Conservation (phyloP, 1,140 invertebrate genomes). For the Paracyclopina nana region DNA sequence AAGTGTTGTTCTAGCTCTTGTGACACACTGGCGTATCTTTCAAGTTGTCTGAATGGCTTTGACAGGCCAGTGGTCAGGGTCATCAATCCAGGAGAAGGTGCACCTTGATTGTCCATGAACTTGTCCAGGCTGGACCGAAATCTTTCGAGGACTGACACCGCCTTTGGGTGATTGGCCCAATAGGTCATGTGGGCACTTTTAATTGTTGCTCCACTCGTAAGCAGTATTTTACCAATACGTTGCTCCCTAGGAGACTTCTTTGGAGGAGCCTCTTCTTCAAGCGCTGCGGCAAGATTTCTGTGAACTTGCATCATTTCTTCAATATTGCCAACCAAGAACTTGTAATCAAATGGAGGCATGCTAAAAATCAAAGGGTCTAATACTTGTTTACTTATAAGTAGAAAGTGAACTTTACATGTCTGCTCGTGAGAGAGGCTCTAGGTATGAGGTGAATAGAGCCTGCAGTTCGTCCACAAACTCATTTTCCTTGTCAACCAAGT, state of each 20-base stretch:
- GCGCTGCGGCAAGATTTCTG: constrained; percentile 46
- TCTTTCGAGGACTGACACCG: constrained; percentile 72
- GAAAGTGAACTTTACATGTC: too few species aligned
- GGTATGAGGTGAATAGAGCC: neutral
- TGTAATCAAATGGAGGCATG: too few species aligned
- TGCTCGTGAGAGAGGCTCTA: constrained; percentile 9
- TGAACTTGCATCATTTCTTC: constrained; percentile 63
- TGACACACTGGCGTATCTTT: constrained; percentile 70
- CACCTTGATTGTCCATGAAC: constrained; percentile 37
- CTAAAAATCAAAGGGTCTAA: too few species aligned
- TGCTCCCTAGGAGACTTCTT: constrained; percentile 47
- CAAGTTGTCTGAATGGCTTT: constrained; percentile 77
- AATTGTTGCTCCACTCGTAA: constrained; percentile 61
- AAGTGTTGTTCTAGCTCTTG: constrained; percentile 88
- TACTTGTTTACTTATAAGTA: too few species aligned
- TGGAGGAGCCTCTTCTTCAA: constrained; percentile 56
- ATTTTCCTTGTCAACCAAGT: constrained; percentile 15
- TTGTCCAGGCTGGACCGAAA: constrained; percentile 37
- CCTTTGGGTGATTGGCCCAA: constrained; percentile 74
- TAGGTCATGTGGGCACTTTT: constrained; percentile 69
- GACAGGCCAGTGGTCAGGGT: constrained; percentile 76
- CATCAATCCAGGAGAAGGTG: constrained; percentile 53
- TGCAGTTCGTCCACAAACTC: constrained; percentile 12
- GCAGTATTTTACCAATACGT: constrained; percentile 71
- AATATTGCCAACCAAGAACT: constrained; percentile 73